Percentiles rank a stretch among this genome's conserved stretches.
These are phyloP conservation scores for Leucosticte australis DNA, from an alignment of 2,113 vertebrate genomes.

Conservation along the genomic window DNA sequence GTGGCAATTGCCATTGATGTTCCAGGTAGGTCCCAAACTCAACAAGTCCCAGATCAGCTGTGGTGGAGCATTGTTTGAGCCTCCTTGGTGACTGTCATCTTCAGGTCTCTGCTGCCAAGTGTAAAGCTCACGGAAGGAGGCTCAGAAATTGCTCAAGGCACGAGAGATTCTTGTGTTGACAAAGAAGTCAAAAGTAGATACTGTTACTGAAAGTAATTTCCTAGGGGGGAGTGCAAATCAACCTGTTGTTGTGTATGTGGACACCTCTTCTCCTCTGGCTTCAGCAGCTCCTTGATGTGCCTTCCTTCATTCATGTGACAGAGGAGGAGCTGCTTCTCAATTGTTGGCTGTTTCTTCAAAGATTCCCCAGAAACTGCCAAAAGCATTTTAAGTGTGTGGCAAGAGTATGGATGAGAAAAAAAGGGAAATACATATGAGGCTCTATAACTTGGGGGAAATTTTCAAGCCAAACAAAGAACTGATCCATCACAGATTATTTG, in stretches of 20 bases:
- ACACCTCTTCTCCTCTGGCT: background rate
- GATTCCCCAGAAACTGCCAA: background rate
- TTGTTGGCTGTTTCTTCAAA: background rate
- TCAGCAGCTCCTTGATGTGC: background rate
- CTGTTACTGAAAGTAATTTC: background rate
- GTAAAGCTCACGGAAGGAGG: background rate
- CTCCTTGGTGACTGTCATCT: background rate
- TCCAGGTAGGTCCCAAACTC: background rate
- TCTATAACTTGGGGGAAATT: background rate
- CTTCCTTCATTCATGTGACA: background rate
- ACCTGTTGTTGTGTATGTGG: background rate
- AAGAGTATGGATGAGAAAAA: background rate
- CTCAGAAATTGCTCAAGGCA: background rate
- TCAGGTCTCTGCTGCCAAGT: background rate
- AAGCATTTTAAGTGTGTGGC: background rate
- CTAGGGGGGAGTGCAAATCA: background rate
- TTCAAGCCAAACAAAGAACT: background rate
- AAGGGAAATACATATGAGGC: background rate
- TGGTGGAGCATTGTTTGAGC: background rate
- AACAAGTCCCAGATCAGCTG: background rate
- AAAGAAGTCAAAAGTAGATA: background rate
- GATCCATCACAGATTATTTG: background rate
- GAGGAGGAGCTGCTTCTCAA: background rate
- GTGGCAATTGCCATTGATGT: background rate
- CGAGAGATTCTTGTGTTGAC: background rate